Evolutionary conservation across 2,888 invertebrate species (phyloP), one percentile per base, ranked within the genome.

Genomic region (Unio delphinus): DNA sequence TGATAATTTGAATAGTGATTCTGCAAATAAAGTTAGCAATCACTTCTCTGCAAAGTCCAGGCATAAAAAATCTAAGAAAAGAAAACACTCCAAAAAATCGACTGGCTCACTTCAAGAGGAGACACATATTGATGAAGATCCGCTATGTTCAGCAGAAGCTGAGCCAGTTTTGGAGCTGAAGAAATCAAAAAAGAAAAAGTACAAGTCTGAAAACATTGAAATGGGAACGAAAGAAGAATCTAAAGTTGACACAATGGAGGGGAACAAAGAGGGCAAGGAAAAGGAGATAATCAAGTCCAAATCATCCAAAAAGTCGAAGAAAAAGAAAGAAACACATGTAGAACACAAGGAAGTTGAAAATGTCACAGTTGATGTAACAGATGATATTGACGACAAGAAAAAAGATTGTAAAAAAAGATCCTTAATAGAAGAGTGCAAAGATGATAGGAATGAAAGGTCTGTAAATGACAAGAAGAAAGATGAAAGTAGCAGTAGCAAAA

Each of bases 101-200:
- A 17, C 23, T 34, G 20, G 8, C 28, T 20, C 18, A 63, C 7
- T 15, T 45, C 23, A 18, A 20, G 28, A 45, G 45, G 7, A 30
- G 45, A 45, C 3, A 45, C 45, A 45, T 45, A 15, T 45, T 20
- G 26, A 63, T 4, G 65, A 55, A 28, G 55, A 62, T 7, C n/a
- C 15, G 20, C 26, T n/a, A 45, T 3, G 0, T 45, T 45, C 45
- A 45, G 15, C 11, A 20, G 55, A 34, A n/a, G 65, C 58, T 56
- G 69, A 64, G 18, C n/a, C n/a, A 56, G 63, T 54, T 61, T 61
- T 70, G 45, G 60, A 54, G 23, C 64, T 23, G 26, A 71, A 67
- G 67, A 76, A 75, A 58, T 67, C 64, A 55, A 73, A 74, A 63
- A 73, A 72, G 68, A 71, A 58, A 55, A 34, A 45, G 68, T 18